These are phyloP conservation scores for Drosophila algonquin DNA, from an alignment of 2,888 invertebrate species.

Conservation along the genomic window DNA sequence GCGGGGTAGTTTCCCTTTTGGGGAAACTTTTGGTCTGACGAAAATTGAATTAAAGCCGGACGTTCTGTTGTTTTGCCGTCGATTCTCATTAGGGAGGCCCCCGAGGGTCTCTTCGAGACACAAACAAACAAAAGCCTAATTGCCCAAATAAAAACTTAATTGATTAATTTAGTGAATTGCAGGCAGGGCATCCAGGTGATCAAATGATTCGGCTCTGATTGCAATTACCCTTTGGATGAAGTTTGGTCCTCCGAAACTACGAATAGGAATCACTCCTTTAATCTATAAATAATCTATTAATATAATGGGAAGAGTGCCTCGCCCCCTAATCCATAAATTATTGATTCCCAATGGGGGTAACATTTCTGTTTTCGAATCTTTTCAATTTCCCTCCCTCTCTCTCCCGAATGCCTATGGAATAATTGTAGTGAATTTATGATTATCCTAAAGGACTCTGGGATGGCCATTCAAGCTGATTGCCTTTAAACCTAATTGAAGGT, in stretches of 20 bases:
- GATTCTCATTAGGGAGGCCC: conserved; percentile 1
- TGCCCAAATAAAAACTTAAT: conserved; percentile 4
- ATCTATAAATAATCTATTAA: too few species aligned
- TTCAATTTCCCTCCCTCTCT: neutral
- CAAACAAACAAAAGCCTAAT: neutral
- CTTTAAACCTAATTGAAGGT: conserved; percentile 10
- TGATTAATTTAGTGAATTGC: neutral
- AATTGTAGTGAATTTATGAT: conserved; percentile 6
- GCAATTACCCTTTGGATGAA: neutral
- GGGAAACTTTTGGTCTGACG: neutral
- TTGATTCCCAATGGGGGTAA: neutral
- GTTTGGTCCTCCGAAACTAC: too few species aligned
- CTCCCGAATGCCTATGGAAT: neutral
- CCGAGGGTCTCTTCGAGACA: neutral
- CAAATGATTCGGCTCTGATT: neutral
- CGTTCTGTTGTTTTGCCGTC: conserved; percentile 20
- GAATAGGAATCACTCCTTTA: too few species aligned
- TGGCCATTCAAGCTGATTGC: conserved; percentile 10
- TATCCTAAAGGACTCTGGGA: neutral
- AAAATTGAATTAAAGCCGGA: conserved; percentile 15
- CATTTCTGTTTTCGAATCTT: neutral
- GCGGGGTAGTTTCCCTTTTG: neutral
- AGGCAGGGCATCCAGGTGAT: neutral
- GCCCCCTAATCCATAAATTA: neutral
- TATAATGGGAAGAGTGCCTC: neutral